Base-by-base conservation (phyloP, 2,888 invertebrate genomes). In the Horisme vitalbata region DNA sequence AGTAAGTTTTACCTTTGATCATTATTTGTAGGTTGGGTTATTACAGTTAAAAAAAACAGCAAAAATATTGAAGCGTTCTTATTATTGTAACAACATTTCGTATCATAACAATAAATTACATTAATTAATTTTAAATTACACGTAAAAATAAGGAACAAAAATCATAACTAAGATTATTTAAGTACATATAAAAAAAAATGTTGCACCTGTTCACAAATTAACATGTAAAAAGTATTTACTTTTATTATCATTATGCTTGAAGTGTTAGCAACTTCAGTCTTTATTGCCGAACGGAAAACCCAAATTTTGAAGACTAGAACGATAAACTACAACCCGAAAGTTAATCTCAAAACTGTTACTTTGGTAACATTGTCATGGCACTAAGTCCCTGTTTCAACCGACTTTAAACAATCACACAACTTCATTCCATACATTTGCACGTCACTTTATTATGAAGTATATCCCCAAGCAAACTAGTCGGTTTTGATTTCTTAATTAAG, bases 291-390 rank as follows among this genome's bases (percentile, higher is more conserved):
- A 64, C 65, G 63, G 59, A 63, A 63, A 57, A 55, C 50, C 33
- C 57, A 52, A 59, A 59, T 60, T 62, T 62, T 56, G 74, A 71
- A 79, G 83, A 83, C 83, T 83, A 82, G 82, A 83, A 77, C 53
- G 49, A 45, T 57, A 66, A 60, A 60, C 62, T 59, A 63, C 43
- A 59, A 59, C 53, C 63, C 63, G 38, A 47, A 53, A 61, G 55
- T 63, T 75, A 84, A 81, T 80, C 78, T 83, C 83, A 77, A 75
- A 41, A 74, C 65, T 70, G 71, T 75, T 75, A 82, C 83, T 85
- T 83, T 84, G 86, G 86, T 86, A 86, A 86, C 84, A 69, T 64
- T 79, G 78, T 81, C 82, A 87, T 85, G 87, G 87, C 86, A 87
- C 86, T 30, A 41, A 37, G 48, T 34, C 43, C 48, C 43, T 38